phyloP scores from a whole-genome alignment of 2,888 invertebrate genomes.

The Eupithecia exiguata region DNA sequence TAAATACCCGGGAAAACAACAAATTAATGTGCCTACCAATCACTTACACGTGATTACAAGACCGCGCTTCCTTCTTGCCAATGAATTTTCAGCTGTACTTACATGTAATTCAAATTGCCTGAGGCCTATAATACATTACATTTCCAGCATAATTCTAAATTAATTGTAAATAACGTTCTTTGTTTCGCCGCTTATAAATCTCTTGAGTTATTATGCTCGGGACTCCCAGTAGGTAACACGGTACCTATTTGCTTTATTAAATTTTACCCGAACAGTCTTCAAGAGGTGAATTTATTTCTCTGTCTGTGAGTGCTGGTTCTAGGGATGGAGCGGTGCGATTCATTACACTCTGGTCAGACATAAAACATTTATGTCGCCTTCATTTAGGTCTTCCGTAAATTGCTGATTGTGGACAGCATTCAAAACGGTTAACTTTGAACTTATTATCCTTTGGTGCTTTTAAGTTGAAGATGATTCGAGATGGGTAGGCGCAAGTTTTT shows the following conservation, averaged over 20 bases:
- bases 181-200: slow-evolving; percentile 69
- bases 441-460: not conserved
- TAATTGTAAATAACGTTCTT: slow-evolving; percentile 68
- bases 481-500: too few relatives aligned
- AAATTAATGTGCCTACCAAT: slow-evolving; percentile 4
- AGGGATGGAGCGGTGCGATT: slow-evolving; percentile 18
- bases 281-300: slow-evolving; percentile 68
- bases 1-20: not conserved
- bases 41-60: slow-evolving; percentile 3
- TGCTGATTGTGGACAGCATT: not conserved
- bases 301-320: slow-evolving; percentile 60
- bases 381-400: slow-evolving; percentile 2
- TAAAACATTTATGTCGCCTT: slow-evolving; percentile 5
- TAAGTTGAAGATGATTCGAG: too few relatives aligned
- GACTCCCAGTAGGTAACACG: slow-evolving; percentile 61
- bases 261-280: slow-evolving; percentile 69
- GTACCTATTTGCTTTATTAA: slow-evolving; percentile 76
- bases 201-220: slow-evolving; percentile 70
- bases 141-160: slow-evolving; percentile 65
- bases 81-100: slow-evolving; percentile 17
- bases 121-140: slow-evolving; percentile 56
- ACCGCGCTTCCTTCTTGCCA: not conserved
- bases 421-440: not conserved
- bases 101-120: slow-evolving; percentile 34
- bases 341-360: slow-evolving; percentile 6